Conservation (phyloP, 2,888 invertebrate species). For the Petrolisthes cinctipes region DNA sequence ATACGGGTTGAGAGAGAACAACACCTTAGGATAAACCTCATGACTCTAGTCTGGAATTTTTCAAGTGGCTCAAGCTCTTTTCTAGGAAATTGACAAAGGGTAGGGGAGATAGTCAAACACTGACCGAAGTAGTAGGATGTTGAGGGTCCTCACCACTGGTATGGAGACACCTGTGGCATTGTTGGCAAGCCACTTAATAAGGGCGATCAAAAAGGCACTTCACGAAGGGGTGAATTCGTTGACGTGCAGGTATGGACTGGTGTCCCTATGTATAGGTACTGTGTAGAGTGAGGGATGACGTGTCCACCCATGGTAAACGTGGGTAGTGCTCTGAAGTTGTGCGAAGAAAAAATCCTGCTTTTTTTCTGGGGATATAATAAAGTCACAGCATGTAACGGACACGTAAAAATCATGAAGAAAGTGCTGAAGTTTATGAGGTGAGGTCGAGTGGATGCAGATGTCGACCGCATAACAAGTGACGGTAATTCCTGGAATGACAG, state of each 20-base stretch:
- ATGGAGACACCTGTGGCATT: conserved; percentile 9
- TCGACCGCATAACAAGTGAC: not conserved
- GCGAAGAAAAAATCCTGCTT: not conserved
- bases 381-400: not conserved
- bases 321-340: not conserved
- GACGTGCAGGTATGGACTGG: not conserved
- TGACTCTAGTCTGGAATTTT: no score
- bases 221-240: conserved; percentile 13
- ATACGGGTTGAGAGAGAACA: not conserved
- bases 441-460: not conserved
- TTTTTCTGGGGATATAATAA: not conserved
- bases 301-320: no score
- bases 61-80: not conserved
- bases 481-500: not conserved
- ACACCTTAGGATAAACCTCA: conserved; percentile 17
- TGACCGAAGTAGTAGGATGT: not conserved
- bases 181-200: not conserved
- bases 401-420: not conserved
- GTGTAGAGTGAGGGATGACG: no score
- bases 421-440: no score
- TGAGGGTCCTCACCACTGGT: conserved; percentile 10
- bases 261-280: not conserved
- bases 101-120: not conserved
- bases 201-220: not conserved
- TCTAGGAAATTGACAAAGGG: not conserved